Conservation (phyloP, 2,797 vertebrate genomes). For the Urophycis tenuis region DNA sequence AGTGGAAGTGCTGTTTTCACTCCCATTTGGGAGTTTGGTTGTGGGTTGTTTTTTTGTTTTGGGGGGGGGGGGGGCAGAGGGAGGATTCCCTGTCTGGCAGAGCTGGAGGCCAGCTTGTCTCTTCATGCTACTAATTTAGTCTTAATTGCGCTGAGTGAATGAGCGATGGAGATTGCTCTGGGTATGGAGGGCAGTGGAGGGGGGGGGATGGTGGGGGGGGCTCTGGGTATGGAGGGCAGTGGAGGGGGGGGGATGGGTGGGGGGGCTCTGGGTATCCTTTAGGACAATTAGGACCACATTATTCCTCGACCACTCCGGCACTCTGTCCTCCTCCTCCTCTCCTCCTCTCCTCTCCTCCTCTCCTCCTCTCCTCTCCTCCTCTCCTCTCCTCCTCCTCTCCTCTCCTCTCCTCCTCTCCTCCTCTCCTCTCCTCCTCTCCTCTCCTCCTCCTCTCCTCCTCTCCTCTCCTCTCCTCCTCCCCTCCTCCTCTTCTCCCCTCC, state of each 20-base stretch:
- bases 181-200: conserved; percentile 16
- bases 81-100: conserved; percentile 23
- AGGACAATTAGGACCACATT: conserved; percentile 39
- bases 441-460: not conserved
- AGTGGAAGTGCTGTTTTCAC: conserved; percentile 29
- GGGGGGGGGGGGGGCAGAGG: not conserved
- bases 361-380: not conserved
- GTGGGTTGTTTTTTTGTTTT: not conserved
- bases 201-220: not conserved
- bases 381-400: conserved; percentile 6
- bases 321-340: conserved; percentile 15
- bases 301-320: too few relatives aligned
- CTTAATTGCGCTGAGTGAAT: conserved; percentile 27
- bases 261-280: conserved; percentile 26
- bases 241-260: too few relatives aligned
- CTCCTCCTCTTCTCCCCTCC: conserved; percentile 18
- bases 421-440: conserved; percentile 13
- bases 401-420: conserved; percentile 18
- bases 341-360: conserved; percentile 17
- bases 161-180: conserved; percentile 19
- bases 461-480: too few relatives aligned
- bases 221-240: conserved; percentile 21
- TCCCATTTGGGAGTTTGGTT: conserved; percentile 24
- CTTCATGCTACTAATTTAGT: conserved; percentile 11
- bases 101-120: conserved; percentile 8